Evolutionary conservation across 2,113 vertebrate genomes (phyloP).

Genomic region (Tonatia bakeri): DNA sequence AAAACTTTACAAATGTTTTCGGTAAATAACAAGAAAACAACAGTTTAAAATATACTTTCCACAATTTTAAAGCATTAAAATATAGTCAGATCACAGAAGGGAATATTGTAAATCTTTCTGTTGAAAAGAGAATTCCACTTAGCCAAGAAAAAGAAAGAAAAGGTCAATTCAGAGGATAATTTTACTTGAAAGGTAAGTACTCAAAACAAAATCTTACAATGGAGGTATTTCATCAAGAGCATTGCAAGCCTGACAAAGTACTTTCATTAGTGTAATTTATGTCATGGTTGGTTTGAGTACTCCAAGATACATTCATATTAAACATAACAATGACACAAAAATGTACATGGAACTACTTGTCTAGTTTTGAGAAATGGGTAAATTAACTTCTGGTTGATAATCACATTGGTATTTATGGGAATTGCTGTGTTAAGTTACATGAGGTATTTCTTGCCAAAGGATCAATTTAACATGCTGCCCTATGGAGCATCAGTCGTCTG

Average conservation of each 20-base stretch:
- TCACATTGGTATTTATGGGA: slow-evolving; percentile 76
- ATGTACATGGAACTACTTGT: not conserved
- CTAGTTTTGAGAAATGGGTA: slow-evolving; percentile 42
- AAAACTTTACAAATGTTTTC: not conserved
- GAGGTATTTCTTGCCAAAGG: slow-evolving; percentile 71
- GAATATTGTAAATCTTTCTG: not conserved
- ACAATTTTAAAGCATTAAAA: not conserved
- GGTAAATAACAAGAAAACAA: not conserved
- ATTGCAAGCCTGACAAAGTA: not conserved
- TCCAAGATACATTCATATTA: not conserved
- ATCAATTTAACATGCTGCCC: slow-evolving; percentile 74
- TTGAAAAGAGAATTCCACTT: slow-evolving; percentile 21
- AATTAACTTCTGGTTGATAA: slow-evolving; percentile 49
- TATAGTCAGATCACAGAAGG: not conserved
- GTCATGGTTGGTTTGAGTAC: not conserved
- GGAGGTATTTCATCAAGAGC: not conserved
- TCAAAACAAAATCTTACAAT: not conserved
- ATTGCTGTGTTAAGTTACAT: slow-evolving; percentile 71
- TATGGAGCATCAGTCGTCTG: slow-evolving; percentile 76
- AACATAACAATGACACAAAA: not conserved
- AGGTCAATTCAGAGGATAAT: slow-evolving; percentile 6
- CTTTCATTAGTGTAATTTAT: slow-evolving; percentile 19
- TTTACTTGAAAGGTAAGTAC: slow-evolving; percentile 34
- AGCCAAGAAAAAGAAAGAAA: not conserved
- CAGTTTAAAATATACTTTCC: not conserved